Evolutionary conservation across 2,113 vertebrate genomes (phyloP).

Genomic region (Gnathonemus echidnorhynchus): DNA sequence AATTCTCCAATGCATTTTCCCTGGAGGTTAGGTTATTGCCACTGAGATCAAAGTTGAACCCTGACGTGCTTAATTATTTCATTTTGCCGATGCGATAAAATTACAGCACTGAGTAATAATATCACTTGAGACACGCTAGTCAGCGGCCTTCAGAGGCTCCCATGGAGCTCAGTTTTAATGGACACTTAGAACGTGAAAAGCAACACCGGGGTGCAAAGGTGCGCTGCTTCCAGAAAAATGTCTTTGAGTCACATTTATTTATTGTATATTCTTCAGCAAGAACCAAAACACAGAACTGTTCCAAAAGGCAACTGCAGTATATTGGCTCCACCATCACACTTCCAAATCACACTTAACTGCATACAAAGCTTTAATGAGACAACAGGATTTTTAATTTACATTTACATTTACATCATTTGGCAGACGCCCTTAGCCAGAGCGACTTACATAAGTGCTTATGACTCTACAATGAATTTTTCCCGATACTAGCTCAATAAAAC

Average conservation of each 20-base stretch:
- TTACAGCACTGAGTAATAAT: slow-evolving; percentile 47
- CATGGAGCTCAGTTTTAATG: slow-evolving; percentile 13
- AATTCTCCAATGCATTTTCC: slow-evolving; percentile 46
- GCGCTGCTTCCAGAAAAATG: background rate
- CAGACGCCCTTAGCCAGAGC: no score
- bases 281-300: background rate
- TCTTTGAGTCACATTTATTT: background rate
- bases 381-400: background rate
- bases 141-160: slow-evolving; percentile 7
- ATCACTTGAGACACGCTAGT: slow-evolving; percentile 33
- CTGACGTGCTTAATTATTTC: slow-evolving; percentile 53
- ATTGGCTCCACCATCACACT: background rate
- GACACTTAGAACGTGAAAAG: slow-evolving; percentile 2
- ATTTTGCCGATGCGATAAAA: slow-evolving; percentile 54
- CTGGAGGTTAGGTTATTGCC: slow-evolving; percentile 56
- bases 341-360: background rate
- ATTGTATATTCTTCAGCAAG: background rate
- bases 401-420: no score
- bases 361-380: background rate
- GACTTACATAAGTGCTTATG: no score
- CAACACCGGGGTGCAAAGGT: background rate
- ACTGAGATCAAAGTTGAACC: slow-evolving; percentile 51
- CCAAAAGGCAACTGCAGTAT: background rate
- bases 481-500: no score
- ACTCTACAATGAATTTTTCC: no score